Evolutionary conservation across 2,797 vertebrate genomes (phyloP).

Genomic region (Eulemur mongoz): DNA sequence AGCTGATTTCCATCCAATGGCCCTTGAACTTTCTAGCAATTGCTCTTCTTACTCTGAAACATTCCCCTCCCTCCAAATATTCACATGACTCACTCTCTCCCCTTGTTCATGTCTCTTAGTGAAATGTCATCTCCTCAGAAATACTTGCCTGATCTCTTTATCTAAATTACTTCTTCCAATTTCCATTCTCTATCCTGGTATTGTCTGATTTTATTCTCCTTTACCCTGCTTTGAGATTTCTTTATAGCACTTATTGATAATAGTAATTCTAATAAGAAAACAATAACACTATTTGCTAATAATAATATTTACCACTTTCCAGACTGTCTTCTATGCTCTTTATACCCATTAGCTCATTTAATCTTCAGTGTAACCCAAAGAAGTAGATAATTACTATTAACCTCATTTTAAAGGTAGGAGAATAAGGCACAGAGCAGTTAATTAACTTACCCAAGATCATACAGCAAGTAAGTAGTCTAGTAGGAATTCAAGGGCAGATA

Average conservation of each 20-base stretch:
- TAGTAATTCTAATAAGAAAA: background rate
- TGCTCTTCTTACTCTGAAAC: background rate
- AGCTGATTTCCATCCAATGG: background rate
- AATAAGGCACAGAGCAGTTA: background rate
- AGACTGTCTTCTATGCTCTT: background rate
- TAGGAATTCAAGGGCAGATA: background rate
- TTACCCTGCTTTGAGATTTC: background rate
- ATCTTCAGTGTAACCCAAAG: background rate
- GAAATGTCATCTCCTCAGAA: background rate
- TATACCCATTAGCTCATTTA: background rate
- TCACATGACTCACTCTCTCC: background rate
- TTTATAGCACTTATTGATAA: background rate
- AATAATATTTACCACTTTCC: background rate
- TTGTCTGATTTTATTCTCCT: background rate
- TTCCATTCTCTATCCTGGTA: background rate
- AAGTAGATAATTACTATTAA: background rate
- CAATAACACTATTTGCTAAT: background rate
- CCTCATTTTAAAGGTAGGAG: background rate
- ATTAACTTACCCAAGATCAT: background rate
- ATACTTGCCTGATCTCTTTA: background rate
- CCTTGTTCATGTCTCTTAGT: background rate
- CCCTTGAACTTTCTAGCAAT: no score
- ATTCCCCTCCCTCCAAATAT: background rate
- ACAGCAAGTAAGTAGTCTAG: background rate
- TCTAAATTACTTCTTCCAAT: background rate